Evolutionary conservation across 1,140 invertebrate genomes (phyloP).

Genomic region (Rhopalosiphum padi): DNA sequence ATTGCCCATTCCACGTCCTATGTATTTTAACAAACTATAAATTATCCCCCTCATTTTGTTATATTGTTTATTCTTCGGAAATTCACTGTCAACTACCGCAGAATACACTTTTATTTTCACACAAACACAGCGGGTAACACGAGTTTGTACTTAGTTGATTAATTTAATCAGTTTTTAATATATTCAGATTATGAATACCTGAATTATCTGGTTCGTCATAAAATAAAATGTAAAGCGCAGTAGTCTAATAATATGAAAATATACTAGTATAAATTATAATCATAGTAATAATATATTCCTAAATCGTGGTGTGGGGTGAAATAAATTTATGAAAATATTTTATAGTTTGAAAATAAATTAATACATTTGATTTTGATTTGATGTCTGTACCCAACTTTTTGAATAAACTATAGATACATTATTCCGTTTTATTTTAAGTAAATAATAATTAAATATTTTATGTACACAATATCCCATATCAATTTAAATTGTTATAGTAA

Average conservation of each 20-base stretch:
- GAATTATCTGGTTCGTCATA: neutral
- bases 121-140: neutral
- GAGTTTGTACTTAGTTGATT: slow-evolving; percentile 28
- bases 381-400: neutral
- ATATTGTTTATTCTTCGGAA: neutral
- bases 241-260: neutral
- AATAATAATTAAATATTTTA: neutral
- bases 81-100: neutral
- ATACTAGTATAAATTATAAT: neutral
- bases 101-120: neutral
- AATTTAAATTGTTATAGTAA: no score
- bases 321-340: neutral
- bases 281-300: neutral
- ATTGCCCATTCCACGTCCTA: neutral
- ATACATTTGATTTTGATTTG: no score
- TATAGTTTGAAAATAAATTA: neutral
- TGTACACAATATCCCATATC: neutral
- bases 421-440: neutral
- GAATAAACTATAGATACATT: neutral
- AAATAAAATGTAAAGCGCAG: neutral
- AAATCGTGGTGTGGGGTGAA: neutral
- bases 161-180: slow-evolving; percentile 32
- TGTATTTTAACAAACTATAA: neutral
- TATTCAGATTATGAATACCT: neutral
- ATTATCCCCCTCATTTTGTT: neutral